Evolutionary conservation across 2,797 vertebrate genomes (phyloP), one percentile per base, ranked within the genome.

Genomic region (Sebastes iracundus): DNA sequence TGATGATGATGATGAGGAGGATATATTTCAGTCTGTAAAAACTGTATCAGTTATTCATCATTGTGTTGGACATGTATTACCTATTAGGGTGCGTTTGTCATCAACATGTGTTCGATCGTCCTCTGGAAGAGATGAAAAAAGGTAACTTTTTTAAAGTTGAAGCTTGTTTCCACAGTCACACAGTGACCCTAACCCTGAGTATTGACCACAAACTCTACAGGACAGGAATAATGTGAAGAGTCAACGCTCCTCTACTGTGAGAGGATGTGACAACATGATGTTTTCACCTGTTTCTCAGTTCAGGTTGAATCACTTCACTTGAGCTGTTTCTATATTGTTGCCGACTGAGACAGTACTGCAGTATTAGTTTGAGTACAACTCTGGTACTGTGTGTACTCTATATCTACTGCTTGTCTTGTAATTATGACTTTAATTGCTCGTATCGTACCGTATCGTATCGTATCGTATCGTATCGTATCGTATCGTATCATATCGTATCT

Each of bases 71-170:
- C 1, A 1, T 7, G 23, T n/a, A 28, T 95, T 95, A 98, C 97
- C 97, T 96, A 96, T 92, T 89, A 95, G 89, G 42, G 91, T 88
- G 79, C 84, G 94, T 82, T 95, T 97, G 70, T 96, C 96, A 0
- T 97, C 96, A 77, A 95, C 94, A 30, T 91, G 90, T 85, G 95
- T 90, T 83, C 95, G 93, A 80, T 96, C 95, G 1, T 96, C 95
- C 3, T 97, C 97, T 97, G 90, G 75, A 75, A 91, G 18, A 81
- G 4, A 46, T 18, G 23, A 65, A 27, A 65, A 65, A 65, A 18
- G 33, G 20, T 23, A 25, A 0, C 1, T 63, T 38, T 46, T 63
- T 35, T 0, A 64, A 64, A 35, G 20, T 14, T 22, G 35, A 23
- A 42, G 11, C 2, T 38, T 23, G n/a, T 22, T 62, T 23, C n/a